Conservation (phyloP, 2,888 invertebrate species). For the Leucozona laternaria region DNA sequence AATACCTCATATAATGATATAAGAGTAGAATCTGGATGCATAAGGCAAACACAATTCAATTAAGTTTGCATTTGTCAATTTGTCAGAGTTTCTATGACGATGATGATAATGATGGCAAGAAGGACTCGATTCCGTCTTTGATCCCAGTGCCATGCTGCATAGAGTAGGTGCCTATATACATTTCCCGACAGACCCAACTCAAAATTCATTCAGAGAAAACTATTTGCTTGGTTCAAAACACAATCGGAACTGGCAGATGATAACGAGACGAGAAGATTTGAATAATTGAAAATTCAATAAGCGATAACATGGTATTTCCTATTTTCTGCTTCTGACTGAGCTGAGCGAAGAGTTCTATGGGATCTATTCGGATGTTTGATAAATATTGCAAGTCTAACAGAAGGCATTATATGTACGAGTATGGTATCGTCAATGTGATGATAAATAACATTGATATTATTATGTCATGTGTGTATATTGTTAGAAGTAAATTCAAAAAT, state of each 20-base stretch:
- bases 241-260: not conserved
- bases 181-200: constrained; percentile 2
- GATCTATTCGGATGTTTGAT: not conserved
- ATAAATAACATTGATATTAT: not conserved
- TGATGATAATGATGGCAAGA: not conserved
- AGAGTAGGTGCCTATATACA: constrained; percentile 19
- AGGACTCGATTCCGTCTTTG: not conserved
- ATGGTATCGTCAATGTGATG: not conserved
- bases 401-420: not conserved
- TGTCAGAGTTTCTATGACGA: constrained; percentile 21
- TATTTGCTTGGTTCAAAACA: not conserved
- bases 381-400: not conserved
- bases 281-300: constrained; percentile 68
- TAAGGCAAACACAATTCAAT: constrained; percentile 34
- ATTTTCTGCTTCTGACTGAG: not conserved
- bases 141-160: not conserved
- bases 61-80: constrained; percentile 33
- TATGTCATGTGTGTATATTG: not conserved
- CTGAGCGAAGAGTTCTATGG: not conserved
- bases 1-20: not conserved
- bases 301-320: constrained; percentile 53
- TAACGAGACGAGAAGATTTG: constrained; percentile 31
- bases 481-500: not conserved
- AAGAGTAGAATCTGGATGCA: too few relatives aligned
- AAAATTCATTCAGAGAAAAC: constrained; percentile 13